Base-by-base conservation (phyloP, 53 echinoderm and acorn worm genomes). In the Pentamera pediparva region DNA sequence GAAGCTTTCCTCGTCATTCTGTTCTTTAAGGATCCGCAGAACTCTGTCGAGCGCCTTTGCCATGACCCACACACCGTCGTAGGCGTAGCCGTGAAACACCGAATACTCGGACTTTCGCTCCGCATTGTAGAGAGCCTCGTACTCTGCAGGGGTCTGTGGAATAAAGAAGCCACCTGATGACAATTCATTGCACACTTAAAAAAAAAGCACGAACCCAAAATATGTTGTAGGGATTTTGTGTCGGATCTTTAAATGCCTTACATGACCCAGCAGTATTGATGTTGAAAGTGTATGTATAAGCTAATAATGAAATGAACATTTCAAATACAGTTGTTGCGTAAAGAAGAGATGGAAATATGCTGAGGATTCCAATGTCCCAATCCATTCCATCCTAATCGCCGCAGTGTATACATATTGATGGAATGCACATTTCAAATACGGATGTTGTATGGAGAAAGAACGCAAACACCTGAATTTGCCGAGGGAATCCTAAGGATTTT, bases 31-130 rank as follows among this genome's bases (percentile, higher is more conserved):
- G 37, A 77, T 75, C 8, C 70, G 61, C 19, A 95, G 62, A 26
- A 95, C 90, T 61, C 83, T 87, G 78, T 90, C 83, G 9, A 95
- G 61, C 3, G 90, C 90, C 6, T 69, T 62, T 3, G 95, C 95
- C 87, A 95, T 95, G 32, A 95, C 95, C 95, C 95, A 91, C 3
- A 95, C 87, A 1, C 95, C 95, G 40, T 95, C 95, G 59, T 90
- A 95, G 15, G 95, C 95, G 47, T 95, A 95, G 37, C 95, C 95
- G 38, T 95, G 90, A 56, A 85, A 91, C n/a, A 69, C 72, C 7
- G 90, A 87, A 56, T 85, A 89, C 18, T 89, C 45, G 24, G 33
- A 13, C 2, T 76, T 85, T 1, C 87, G 58, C 26, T 20, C 19
- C 2, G 18, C 36, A 55, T 89, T 75, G 74, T 95, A 95, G 13